Evolutionary conservation across 2,113 vertebrate genomes (phyloP), one percentile per base, ranked within the genome.

Genomic region (Romanogobio albipinnatus): DNA sequence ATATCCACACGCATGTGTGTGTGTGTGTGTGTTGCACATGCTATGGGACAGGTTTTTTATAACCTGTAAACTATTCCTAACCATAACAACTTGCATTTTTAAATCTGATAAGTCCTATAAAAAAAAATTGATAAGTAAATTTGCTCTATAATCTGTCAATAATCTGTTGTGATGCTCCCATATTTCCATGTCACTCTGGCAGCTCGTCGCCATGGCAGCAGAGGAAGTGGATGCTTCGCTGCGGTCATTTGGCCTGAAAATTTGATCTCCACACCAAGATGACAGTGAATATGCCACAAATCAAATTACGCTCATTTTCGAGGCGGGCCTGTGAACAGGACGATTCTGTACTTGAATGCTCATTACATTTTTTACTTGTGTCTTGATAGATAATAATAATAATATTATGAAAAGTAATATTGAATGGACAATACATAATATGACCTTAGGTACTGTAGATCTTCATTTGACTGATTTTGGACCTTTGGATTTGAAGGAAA

Each of bases 161-260:
- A 53, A 81, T 81, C 61, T 81, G 61, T 81, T 81, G 47, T 68
- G 79, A 81, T 81, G 79, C 79, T 36, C 24, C 62, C 62, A 71
- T 79, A 47, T 77, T 58, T 70, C 8, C 51, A 47, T 70, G 58
- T 78, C 47, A 45, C 64, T 10, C 64, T 85, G 76, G 76, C 76
- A 68, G 45, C 76, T 73, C 43, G 19, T 85, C 66, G 15, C 84
- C 84, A 85, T 85, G 76, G 84, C 76, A 85, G 64, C 76, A 80
- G 84, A 80, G 53, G 76, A 80, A 80, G 76, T 71, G 51, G 76
- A 80, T 80, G 84, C 51, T 71, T 80, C 53, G 5, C 66, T 47
- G 53, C 43, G 76, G 84, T 79, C 84, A 74, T 80, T 79, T 59
- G 51, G 76, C 62, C 68, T 53, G 62, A 81, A 53, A 68, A 81